A percentile compares a stretch with the other conserved stretches of the same genome.
These are phyloP conservation scores for Spheniscus humboldti DNA, from an alignment of 2,797 vertebrate genomes.

Conservation along the genomic window DNA sequence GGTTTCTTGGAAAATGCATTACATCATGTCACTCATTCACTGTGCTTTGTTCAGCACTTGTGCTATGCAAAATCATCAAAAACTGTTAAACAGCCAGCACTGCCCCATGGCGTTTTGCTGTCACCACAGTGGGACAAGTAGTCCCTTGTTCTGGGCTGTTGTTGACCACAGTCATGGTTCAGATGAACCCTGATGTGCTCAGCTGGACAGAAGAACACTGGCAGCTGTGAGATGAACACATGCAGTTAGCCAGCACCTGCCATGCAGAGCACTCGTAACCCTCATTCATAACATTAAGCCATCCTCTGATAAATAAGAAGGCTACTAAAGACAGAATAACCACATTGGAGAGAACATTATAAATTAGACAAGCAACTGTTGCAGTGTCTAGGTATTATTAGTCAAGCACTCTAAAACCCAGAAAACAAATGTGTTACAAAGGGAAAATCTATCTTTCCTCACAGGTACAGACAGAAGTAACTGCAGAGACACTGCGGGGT, in stretches of 20 bases:
- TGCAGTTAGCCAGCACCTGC: slow-evolving; percentile 60
- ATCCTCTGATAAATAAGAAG: not conserved
- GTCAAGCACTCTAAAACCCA: not conserved
- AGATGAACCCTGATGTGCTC: slow-evolving; percentile 58
- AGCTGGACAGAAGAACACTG: slow-evolving; percentile 34
- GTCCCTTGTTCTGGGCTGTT: slow-evolving; percentile 34
- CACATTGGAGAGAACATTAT: not conserved
- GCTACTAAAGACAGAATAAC: not conserved
- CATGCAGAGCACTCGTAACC: not conserved
- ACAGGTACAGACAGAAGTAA: not conserved
- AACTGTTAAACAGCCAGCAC: not conserved
- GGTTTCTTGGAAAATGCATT: not conserved
- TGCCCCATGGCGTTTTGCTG: not conserved
- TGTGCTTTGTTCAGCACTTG: slow-evolving; percentile 39
- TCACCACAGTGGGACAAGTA: slow-evolving; percentile 13
- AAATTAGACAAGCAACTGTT: not conserved
- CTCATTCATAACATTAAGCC: not conserved
- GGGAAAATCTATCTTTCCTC: not conserved
- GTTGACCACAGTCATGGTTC: slow-evolving; percentile 30
- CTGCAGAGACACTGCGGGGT: not conserved
- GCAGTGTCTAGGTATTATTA: not conserved
- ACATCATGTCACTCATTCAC: not conserved
- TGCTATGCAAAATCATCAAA: not conserved
- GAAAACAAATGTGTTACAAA: not conserved
- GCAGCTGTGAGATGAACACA: slow-evolving; percentile 59